These are phyloP conservation scores for Tachina grossa DNA, from an alignment of 2,888 invertebrate species.

Conservation along the genomic window DNA sequence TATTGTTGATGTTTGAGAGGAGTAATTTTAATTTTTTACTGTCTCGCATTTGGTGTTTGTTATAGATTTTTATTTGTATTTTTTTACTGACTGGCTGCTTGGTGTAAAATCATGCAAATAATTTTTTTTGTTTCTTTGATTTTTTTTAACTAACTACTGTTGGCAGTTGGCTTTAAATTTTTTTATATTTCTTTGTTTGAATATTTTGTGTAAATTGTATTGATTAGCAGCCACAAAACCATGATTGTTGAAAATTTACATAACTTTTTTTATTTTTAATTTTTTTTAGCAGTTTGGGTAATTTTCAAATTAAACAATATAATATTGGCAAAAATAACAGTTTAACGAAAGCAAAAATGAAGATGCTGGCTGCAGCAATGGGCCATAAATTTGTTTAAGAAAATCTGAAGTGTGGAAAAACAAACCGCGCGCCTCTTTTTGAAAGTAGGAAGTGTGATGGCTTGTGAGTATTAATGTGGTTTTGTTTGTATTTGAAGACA, in stretches of 20 bases:
- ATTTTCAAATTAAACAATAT: slow-evolving; percentile 19
- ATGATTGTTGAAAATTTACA: slow-evolving; percentile 28
- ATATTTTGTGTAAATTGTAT: slow-evolving; percentile 51
- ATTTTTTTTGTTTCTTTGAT: background rate
- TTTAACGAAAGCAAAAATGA: slow-evolving; percentile 27
- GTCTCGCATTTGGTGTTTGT: slow-evolving; percentile 10
- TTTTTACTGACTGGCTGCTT: background rate
- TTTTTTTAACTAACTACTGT: slow-evolving; percentile 28
- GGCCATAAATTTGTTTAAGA: slow-evolving; percentile 15
- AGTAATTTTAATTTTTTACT: slow-evolving; percentile 19
- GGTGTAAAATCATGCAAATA: slow-evolving; percentile 38
- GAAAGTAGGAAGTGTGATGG: slow-evolving; percentile 58
- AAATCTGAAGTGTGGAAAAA: background rate
- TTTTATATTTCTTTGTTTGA: slow-evolving; percentile 8
- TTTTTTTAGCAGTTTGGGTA: slow-evolving; percentile 7
- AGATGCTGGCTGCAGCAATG: slow-evolving; percentile 21
- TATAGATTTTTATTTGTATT: slow-evolving; percentile 18
- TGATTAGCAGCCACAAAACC: slow-evolving; percentile 49
- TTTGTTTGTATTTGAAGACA: slow-evolving; percentile 1
- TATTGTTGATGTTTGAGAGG: slow-evolving; percentile 10
- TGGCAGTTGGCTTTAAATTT: slow-evolving; percentile 9
- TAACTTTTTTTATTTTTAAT: slow-evolving; percentile 19
- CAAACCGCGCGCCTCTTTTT: background rate
- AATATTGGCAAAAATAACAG: slow-evolving; percentile 47
- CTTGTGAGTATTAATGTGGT: slow-evolving; percentile 24